Evolutionary conservation across 2,797 vertebrate species (phyloP), one percentile per base, ranked within the genome.

Genomic region (Lophura swinhoii): DNA sequence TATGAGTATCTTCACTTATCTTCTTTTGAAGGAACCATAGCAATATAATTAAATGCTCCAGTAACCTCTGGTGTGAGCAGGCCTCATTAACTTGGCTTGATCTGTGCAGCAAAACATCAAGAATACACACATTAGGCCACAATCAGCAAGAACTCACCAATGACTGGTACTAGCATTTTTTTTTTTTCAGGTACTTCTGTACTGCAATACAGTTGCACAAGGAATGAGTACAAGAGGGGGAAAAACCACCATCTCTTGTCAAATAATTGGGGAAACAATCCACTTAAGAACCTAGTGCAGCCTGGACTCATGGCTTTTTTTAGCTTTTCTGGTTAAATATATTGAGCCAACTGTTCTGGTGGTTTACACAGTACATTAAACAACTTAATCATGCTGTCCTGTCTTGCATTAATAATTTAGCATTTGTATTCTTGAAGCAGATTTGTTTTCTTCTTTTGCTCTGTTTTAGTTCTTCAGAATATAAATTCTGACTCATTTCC

Each of bases 361-460:
- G 84, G 44, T 93, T 94, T 95, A 46, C 84, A 94, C 93, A 95
- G 91, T 72, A 77, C 91, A 77, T 95, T 96, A 93, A 94, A 80
- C 94, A 95, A 91, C 85, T 96, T 95, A 94, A 91, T 94, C 86
- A 91, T 91, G 92, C 55, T 81, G 81, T 93, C 48, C 68, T 95
- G 78, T 95, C 89, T 94, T 88, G 41, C 74, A 92, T 94, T 95
- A 91, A 94, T 96, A 91, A 97, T 84, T 94, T 91, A 94, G 24
- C 23, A 90, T 92, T 93, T 95, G 69, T 93, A 95, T 96, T 85
- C 83, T 69, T 95, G 91, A 78, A 89, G 63, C 68, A 95, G 59
- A 55, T 84, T 51, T 20, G 69, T 89, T 91, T 92, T 84, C 63
- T 94, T 87, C 92, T 93, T 77, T 93, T 80, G 39, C 64, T 93